Percentiles rank a stretch among this genome's conserved stretches.
Conservation (phyloP, 2,797 vertebrate genomes). For the Etheostoma perlongum region DNA sequence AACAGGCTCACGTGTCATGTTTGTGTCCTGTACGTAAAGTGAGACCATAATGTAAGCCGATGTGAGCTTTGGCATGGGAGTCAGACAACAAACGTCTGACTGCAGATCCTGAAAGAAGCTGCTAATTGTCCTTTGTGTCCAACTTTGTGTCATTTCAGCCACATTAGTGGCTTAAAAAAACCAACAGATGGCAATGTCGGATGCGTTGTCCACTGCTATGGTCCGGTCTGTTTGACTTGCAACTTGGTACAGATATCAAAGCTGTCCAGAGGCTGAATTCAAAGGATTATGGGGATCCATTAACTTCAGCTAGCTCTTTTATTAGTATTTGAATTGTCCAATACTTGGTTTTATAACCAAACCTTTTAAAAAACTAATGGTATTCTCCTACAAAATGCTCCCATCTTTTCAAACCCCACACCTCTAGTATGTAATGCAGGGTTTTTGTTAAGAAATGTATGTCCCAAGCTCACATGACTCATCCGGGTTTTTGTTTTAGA, state of each 20-base stretch:
- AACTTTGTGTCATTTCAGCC: too few relatives aligned
- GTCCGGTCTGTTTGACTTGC: neutral
- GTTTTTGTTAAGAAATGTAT: neutral
- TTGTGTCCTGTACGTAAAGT: slow-evolving; percentile 55
- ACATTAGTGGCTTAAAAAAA: neutral
- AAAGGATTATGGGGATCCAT: neutral
- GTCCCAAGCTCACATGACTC: neutral
- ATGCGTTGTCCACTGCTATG: neutral
- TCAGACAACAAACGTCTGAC: slow-evolving; percentile 11
- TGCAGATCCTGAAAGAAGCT: neutral
- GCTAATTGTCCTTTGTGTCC: neutral
- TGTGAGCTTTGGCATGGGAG: slow-evolving; percentile 24
- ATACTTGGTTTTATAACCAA: neutral
- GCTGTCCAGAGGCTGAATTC: neutral
- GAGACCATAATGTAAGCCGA: slow-evolving; percentile 48
- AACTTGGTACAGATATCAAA: neutral
- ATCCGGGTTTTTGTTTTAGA: neutral
- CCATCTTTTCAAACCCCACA: neutral
- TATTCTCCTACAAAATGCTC: neutral
- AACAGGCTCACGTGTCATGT: slow-evolving; percentile 59
- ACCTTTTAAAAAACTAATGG: neutral
- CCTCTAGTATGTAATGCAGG: neutral
- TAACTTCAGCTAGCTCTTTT: neutral
- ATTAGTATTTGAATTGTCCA: neutral
- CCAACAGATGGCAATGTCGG: neutral